A percentile compares a stretch with the other conserved stretches of the same genome.
Conservation (phyloP, 2,113 vertebrate genomes). For the Epinephelus lanceolatus region DNA sequence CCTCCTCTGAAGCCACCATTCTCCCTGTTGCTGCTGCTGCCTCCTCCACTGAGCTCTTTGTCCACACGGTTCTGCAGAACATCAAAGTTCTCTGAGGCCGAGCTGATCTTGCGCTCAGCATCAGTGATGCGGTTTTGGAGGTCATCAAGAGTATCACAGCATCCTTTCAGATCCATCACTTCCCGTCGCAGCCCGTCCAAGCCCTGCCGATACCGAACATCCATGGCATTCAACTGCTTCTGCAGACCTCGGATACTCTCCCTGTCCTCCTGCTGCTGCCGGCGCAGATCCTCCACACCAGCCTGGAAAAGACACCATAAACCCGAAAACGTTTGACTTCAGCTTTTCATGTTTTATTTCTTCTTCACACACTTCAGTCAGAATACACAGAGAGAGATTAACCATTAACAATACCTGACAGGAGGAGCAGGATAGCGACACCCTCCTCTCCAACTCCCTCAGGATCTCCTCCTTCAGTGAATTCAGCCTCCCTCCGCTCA, state of each 20-base stretch:
- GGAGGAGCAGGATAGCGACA: constrained; percentile 88
- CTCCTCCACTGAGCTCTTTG: constrained; percentile 55
- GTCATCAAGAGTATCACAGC: constrained; percentile 79
- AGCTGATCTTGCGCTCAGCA: constrained; percentile 86
- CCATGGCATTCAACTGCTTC: constrained; percentile 87
- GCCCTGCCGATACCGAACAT: constrained; percentile 82
- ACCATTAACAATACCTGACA: constrained; percentile 80
- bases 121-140: constrained; percentile 77
- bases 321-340: not conserved
- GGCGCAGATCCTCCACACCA: constrained; percentile 87
- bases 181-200: constrained; percentile 81
- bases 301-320: constrained; percentile 35
- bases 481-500: constrained; percentile 47
- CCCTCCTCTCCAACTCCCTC: constrained; percentile 87
- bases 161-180: constrained; percentile 72
- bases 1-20: constrained; percentile 24
- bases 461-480: constrained; percentile 83
- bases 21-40: not conserved
- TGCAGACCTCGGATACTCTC: constrained; percentile 89
- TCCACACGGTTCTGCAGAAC: constrained; percentile 81
- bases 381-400: not conserved
- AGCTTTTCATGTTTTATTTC: not conserved
- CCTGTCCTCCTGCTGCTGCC: constrained; percentile 87
- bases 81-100: constrained; percentile 76
- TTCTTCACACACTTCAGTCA: not conserved